Evolutionary conservation across 1,140 invertebrate species (phyloP), one percentile per base, ranked within the genome.

Genomic region (Temnothorax curvispinosus): DNA sequence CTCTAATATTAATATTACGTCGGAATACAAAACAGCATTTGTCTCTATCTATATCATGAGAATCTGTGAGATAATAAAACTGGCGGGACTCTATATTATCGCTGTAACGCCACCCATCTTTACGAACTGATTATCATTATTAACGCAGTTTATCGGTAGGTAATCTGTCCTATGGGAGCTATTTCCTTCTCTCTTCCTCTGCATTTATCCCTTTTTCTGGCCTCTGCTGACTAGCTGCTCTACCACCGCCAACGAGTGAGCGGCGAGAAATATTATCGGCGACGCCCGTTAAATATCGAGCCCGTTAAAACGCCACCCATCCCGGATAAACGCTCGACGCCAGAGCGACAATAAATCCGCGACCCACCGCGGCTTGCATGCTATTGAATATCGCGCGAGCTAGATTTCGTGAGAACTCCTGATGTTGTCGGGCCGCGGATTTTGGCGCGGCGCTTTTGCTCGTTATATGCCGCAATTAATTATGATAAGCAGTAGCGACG

Each of bases 81-180:
- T 38, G 56, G 27, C 27, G 32, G 6, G 3, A 35, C 8, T 56
- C 13, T 50, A 15, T 62, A 52, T 72, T 74, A 74, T 75, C 54
- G 21, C 9, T 47, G 13, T 60, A 32, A 21, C 32, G 11, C 35
- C 18, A 11, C n/a, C 13, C 41, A 11, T 58, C 50, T 44, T 62
- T 81, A 67, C 50, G 58, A 87, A 50, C 32, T 74, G 72, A 89
- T 89, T 90, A 87, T 88, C 71, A 58, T 89, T 89, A 90, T 89
- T 89, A 89, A 89, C 50, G 41, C 13, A 60, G 27, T 89, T 87
- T 87, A 90, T 87, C 76, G 88, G 77, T 72, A 71, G 75, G 5
- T 15, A 32, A 47, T 62, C 54, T 7, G 32, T 38, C 89, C 64
- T 60, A 4, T 5, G 54, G 78, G 85, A 69, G 27, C 88, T 78